phyloP scores from a whole-genome alignment of 1,140 invertebrate genomes.

The Lerema accius region DNA sequence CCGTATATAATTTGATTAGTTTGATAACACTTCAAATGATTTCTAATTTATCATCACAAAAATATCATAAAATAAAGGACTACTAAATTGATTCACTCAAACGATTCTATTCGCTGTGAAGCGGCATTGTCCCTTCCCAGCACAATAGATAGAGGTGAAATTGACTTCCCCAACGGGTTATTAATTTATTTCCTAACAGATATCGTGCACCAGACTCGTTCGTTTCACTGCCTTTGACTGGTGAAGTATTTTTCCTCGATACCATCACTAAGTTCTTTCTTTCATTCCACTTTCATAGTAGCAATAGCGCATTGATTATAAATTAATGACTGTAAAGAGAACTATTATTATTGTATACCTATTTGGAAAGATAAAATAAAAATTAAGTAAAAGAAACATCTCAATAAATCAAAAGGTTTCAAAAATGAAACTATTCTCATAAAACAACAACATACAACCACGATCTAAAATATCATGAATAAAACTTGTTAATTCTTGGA shows the following conservation, averaged over 20 bases:
- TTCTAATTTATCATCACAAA: background rate
- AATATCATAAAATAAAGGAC: background rate
- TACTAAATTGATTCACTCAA: background rate
- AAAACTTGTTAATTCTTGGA: too few species aligned
- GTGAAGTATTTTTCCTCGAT: slow-evolving; percentile 22
- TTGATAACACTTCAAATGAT: background rate
- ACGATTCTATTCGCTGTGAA: background rate
- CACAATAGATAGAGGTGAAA: slow-evolving; percentile 63
- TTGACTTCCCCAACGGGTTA: slow-evolving; percentile 50
- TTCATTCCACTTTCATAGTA: too few species aligned
- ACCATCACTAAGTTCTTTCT: background rate
- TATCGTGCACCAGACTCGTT: slow-evolving; percentile 29
- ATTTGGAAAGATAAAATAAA: too few species aligned
- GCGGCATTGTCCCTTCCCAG: background rate
- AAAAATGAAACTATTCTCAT: too few species aligned
- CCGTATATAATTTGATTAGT: too few species aligned
- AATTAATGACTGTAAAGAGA: too few species aligned
- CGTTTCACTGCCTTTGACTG: slow-evolving; percentile 24
- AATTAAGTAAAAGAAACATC: too few species aligned
- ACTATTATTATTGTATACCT: too few species aligned
- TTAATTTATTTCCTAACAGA: slow-evolving; percentile 62
- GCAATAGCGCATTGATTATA: too few species aligned
- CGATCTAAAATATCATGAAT: too few species aligned
- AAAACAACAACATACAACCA: too few species aligned
- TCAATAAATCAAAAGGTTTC: too few species aligned